Evolutionary conservation across 2,113 vertebrate genomes (phyloP), one percentile per base, ranked within the genome.

Genomic region (Takifugu bimaculatus): DNA sequence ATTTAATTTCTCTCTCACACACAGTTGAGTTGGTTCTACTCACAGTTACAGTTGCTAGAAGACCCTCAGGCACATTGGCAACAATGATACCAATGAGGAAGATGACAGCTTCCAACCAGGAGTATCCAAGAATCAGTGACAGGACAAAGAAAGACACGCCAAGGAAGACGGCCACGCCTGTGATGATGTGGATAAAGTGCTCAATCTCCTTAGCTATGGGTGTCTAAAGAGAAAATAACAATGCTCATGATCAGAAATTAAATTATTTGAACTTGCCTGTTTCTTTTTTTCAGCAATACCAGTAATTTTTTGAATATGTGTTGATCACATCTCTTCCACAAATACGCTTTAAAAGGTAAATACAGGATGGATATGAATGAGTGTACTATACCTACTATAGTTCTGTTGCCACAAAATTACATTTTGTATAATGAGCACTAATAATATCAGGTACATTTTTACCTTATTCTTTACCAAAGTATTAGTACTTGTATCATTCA

Each of bases 61-160:
- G 91, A 0, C 94, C 94, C 75, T 96, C 94, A 0, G 94, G 94
- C 35, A 96, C 94, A 26, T 96, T 96, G 50, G 94, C 94, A 11
- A 95, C 94, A 2, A 96, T 96, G 89, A 96, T 96, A 39, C 94
- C 94, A 1, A 96, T 96, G 81, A 96, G 94, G 89, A 96, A 96
- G 85, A 96, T 96, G 81, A 96, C 94, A 0, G 93, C 94, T 69
- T 95, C 94, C 1, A 96, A 89, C 94, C 94, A 96, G 74, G 0
- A 13, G 68, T 95, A 95, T 1, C 94, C 93, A 26, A 95, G 89
- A 26, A 93, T 80, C 76, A 94, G 80, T 2, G 94, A 93, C 57
- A 94, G 92, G 70, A 95, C 28, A 75, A 95, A 95, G 88, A 94
- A 94, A 80, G 82, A 80, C 54, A 95, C 77, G 0, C 94, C 93